These are phyloP conservation scores for Centropyge bicolor DNA, from an alignment of 2,797 vertebrate genomes.

Conservation along the genomic window DNA sequence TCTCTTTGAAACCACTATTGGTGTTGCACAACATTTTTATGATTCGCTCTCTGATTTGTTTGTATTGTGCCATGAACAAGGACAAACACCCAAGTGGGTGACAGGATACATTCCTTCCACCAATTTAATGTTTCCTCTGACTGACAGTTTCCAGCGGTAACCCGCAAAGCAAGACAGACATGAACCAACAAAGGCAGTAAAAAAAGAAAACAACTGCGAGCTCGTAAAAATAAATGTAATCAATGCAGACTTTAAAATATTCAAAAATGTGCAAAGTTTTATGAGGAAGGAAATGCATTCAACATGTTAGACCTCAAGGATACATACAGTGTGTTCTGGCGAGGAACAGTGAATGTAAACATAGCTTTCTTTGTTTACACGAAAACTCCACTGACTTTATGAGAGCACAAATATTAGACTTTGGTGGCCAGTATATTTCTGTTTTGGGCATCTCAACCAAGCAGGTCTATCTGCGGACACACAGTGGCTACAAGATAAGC, in stretches of 20 bases:
- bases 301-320: constrained; percentile 1
- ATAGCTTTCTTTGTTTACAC: neutral
- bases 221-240: neutral
- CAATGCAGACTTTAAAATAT: neutral
- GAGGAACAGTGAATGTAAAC: neutral
- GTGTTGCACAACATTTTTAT: neutral
- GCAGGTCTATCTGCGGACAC: too few relatives aligned
- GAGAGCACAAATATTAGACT: neutral
- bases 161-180: neutral
- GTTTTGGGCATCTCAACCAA: neutral
- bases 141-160: neutral
- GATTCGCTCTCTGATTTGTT: neutral
- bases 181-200: neutral
- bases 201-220: neutral
- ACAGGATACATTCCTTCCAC: neutral
- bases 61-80: neutral
- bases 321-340: neutral
- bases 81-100: neutral
- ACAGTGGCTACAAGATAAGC: too few relatives aligned
- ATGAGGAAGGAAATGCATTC: neutral
- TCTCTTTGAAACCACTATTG: neutral
- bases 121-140: neutral
- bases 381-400: neutral
- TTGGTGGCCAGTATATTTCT: neutral
- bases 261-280: neutral